phyloP scores from a whole-genome alignment of 2,113 vertebrate genomes.

The Chiloscyllium plagiosum region DNA sequence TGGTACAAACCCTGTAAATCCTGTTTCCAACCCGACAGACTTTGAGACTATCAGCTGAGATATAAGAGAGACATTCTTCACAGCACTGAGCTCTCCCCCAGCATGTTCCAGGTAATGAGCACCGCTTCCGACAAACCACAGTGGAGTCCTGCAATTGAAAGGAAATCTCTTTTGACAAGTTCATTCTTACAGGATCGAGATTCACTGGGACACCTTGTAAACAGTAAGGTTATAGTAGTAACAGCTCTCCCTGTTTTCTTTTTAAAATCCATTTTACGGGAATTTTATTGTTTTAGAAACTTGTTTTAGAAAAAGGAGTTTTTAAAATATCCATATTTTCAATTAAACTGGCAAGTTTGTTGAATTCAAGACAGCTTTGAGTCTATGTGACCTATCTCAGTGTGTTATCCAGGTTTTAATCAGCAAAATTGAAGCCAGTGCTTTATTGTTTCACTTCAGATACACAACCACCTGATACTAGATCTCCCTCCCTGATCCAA shows the following conservation, averaged over 20 bases:
- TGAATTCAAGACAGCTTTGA: neutral
- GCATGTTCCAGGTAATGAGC: conserved; percentile 67
- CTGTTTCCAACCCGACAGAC: conserved; percentile 88
- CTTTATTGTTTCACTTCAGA: neutral
- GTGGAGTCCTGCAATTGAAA: conserved; percentile 75
- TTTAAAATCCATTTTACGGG: neutral
- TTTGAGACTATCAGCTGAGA: conserved; percentile 73
- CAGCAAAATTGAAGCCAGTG: neutral
- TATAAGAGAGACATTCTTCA: conserved; percentile 73
- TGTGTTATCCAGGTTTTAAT: too few relatives aligned
- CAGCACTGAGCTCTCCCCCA: conserved; percentile 63
- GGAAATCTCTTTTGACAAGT: neutral
- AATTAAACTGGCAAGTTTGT: neutral
- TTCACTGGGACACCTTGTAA: neutral
- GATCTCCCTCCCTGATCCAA: too few relatives aligned
- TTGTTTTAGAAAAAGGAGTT: neutral
- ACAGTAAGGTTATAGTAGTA: neutral
- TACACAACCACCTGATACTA: neutral
- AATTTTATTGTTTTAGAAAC: neutral
- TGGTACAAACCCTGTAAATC: conserved; percentile 76
- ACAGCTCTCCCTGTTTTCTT: neutral
- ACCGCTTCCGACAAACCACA: conserved; percentile 77
- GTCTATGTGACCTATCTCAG: neutral
- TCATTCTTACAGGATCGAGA: neutral
- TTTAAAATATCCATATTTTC: neutral